These are phyloP conservation scores for Spheniscus humboldti DNA, from an alignment of 2,797 vertebrate genomes.

Conservation along the genomic window DNA sequence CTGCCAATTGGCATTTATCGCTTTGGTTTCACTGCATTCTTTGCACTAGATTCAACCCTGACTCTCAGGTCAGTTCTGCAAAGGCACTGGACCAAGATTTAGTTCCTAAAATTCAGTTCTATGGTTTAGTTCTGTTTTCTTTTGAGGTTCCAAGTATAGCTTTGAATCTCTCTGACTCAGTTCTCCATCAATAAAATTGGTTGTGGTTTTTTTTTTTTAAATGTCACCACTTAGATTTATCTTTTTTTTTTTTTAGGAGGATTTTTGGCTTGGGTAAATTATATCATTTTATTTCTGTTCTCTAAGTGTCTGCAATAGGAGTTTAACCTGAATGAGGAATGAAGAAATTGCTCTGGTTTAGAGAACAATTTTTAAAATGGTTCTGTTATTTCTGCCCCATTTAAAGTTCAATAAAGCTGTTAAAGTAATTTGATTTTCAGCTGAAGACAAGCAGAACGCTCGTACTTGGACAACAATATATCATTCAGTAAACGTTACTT, in stretches of 20 bases:
- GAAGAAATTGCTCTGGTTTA: background rate
- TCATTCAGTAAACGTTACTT: background rate
- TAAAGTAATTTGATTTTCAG: constrained; percentile 8
- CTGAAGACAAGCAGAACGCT: background rate
- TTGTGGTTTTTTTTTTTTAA: background rate
- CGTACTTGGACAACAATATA: background rate
- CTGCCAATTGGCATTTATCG: background rate
- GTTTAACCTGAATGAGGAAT: background rate
- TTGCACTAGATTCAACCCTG: background rate
- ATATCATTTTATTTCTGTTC: background rate
- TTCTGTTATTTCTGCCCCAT: constrained; percentile 20
- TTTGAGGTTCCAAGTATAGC: background rate
- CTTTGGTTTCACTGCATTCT: background rate
- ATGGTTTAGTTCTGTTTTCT: background rate
- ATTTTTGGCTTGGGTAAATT: background rate
- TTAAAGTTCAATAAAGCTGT: constrained; percentile 27
- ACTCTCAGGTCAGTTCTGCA: background rate
- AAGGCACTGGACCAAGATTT: background rate
- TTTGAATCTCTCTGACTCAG: background rate
- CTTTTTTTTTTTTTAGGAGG: background rate
- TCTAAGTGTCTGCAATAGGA: background rate
- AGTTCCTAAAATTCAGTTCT: background rate
- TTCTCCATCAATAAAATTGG: background rate
- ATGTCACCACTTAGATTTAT: background rate
- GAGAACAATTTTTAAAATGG: background rate